Conservation (phyloP, 1,140 invertebrate genomes). For the Panulirus ornatus region DNA sequence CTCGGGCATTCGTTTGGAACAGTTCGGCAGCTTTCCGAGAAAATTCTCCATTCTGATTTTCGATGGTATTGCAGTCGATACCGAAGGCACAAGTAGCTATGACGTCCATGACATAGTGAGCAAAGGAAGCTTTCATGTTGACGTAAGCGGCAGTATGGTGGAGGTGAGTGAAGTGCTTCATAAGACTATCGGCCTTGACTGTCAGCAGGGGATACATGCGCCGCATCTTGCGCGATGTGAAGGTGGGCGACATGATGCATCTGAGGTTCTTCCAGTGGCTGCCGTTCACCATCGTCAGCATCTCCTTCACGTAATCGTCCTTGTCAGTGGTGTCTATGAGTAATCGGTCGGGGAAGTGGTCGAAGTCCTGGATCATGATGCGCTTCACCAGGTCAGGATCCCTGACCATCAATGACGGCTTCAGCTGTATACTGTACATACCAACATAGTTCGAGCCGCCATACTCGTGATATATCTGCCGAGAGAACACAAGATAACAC, state of each 20-base stretch:
- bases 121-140: constrained; percentile 75
- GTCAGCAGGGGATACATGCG: constrained; percentile 39
- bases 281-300: constrained; percentile 29
- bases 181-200: constrained; percentile 38
- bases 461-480: constrained; percentile 21
- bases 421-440: neutral
- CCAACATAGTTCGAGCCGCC: neutral
- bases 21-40: constrained; percentile 4
- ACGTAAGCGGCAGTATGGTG: constrained; percentile 1
- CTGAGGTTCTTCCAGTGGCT: constrained; percentile 68
- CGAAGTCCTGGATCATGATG: constrained; percentile 32
- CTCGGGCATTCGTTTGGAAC: neutral
- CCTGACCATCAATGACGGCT: neutral
- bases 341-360: constrained; percentile 21
- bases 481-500: neutral
- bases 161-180: neutral
- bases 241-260: constrained; percentile 69
- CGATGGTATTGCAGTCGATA: constrained; percentile 76
- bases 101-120: constrained; percentile 79
- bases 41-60: constrained; percentile 65
- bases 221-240: constrained; percentile 74
- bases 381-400: constrained; percentile 24
- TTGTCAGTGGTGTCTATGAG: neutral
- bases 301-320: neutral
- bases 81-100: constrained; percentile 80